These are phyloP conservation scores for Clupea harengus DNA, from an alignment of 2,113 vertebrate genomes.

Conservation along the genomic window DNA sequence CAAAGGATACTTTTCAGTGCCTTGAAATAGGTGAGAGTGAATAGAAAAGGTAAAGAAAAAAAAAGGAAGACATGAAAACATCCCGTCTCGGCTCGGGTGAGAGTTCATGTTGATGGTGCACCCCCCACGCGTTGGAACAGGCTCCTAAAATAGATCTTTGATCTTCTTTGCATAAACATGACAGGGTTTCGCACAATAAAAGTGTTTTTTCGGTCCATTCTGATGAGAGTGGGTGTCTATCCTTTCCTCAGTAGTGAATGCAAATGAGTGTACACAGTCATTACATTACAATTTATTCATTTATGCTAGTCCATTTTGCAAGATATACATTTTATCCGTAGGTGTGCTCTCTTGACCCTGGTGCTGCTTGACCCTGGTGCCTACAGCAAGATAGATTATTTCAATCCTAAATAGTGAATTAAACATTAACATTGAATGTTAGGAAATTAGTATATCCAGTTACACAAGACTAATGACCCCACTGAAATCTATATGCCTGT, in stretches of 20 bases:
- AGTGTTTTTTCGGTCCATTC: background rate
- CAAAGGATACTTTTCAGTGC: background rate
- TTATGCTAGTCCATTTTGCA: too few species aligned
- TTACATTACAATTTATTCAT: background rate
- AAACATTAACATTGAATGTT: too few species aligned
- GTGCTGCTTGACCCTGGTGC: too few species aligned
- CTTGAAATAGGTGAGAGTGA: background rate
- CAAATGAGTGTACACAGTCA: background rate
- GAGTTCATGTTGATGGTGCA: background rate
- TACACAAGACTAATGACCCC: too few species aligned
- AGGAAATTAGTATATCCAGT: too few species aligned
- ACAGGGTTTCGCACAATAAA: background rate
- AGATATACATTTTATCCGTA: too few species aligned
- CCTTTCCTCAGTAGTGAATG: background rate
- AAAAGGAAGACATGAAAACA: background rate
- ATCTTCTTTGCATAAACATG: background rate
- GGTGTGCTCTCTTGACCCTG: too few species aligned
- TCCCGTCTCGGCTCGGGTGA: background rate
- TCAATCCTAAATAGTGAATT: too few species aligned
- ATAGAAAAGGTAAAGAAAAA: background rate
- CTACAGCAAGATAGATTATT: too few species aligned
- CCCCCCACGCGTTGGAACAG: background rate
- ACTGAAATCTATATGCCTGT: background rate
- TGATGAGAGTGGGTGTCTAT: background rate
- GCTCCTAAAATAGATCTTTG: conserved; percentile 4